Percentiles rank a stretch among this genome's conserved stretches.
Conservation (phyloP, 1,140 invertebrate genomes). For the Phymorhynchus buccinoides region DNA sequence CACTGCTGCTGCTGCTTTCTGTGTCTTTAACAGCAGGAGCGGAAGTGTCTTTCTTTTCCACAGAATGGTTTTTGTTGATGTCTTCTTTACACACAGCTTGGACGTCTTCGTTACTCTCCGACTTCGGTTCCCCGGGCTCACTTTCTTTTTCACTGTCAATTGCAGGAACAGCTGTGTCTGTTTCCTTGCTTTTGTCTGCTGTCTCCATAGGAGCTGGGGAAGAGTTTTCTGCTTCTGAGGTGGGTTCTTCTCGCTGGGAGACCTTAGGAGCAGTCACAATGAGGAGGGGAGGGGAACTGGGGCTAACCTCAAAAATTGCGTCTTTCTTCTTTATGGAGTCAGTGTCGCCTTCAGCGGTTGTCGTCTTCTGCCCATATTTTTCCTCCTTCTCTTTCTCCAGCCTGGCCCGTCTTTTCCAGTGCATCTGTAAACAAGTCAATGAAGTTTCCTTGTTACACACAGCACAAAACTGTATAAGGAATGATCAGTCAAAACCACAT, state of each 20-base stretch:
- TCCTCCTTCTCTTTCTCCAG: conserved; percentile 4
- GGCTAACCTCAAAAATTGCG: background rate
- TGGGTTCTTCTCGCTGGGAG: background rate
- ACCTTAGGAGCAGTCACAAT: no score
- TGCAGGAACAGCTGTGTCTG: background rate
- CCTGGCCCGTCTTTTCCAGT: conserved; percentile 20
- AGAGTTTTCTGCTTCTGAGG: background rate
- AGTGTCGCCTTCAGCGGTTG: background rate
- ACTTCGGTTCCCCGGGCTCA: conserved; percentile 12
- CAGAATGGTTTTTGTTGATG: conserved; percentile 32
- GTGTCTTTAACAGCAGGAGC: conserved; percentile 39
- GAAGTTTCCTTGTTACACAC: no score
- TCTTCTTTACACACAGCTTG: conserved; percentile 18
- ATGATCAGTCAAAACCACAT: no score
- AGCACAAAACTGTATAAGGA: no score
- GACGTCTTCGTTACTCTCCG: background rate
- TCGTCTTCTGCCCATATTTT: background rate
- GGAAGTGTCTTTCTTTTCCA: conserved; percentile 39
- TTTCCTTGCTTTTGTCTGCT: background rate
- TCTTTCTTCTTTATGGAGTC: background rate
- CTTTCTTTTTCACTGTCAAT: background rate
- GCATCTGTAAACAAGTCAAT: conserved; percentile 9
- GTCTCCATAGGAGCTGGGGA: background rate
- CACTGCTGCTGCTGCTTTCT: conserved; percentile 36
- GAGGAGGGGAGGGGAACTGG: background rate